Base-by-base conservation (phyloP, 2,113 vertebrate species). In the Heterochromis multidens region DNA sequence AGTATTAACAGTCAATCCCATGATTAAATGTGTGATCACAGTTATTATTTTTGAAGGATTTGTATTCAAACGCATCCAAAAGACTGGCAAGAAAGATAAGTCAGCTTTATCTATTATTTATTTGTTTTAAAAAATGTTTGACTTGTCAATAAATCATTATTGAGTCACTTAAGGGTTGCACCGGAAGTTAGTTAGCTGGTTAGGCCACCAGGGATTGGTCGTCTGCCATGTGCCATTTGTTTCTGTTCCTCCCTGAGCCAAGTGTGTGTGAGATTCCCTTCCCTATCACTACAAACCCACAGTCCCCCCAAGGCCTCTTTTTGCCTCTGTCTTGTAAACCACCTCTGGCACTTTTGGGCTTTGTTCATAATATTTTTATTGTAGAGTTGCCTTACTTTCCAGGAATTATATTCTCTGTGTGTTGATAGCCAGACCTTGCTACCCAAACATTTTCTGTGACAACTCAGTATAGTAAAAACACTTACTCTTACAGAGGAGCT, bases 341-440 rank as follows among this genome's bases (percentile, higher is more conserved):
- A 91, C 93, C 88, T 88, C 86, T 92, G 91, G 89, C 91, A 88
- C 82, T 90, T 87, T 87, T 81, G 85, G 87, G 91, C 91, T 93
- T 94, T 95, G 87, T 92, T 91, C 86, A 77, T 90, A 87, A 93
- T 93, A 93, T 93, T 91, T 90, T 94, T 85, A 91, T 88, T 81
- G 83, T 89, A 76, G 86, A 81, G 81, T 82, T 81, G 78, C 80
- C 43, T 90, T 49, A 79, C 85, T 94, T 90, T 92, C 83, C 84
- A 94, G 89, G 89, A 92, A 94, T 87, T 88, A 77, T 76, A 74
- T 56, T 81, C 43, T 31, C 81, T 60, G 67, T 85, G 57, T 84
- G 87, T 87, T 87, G 78, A 88, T 86, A 83, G 37, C 84, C 61
- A 2, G 59, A 46, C 67, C 79, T 85, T 84, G 61, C 19, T 35